Evolutionary conservation across 2,888 invertebrate species (phyloP), one percentile per base, ranked within the genome.

Genomic region (Encarsia formosa): DNA sequence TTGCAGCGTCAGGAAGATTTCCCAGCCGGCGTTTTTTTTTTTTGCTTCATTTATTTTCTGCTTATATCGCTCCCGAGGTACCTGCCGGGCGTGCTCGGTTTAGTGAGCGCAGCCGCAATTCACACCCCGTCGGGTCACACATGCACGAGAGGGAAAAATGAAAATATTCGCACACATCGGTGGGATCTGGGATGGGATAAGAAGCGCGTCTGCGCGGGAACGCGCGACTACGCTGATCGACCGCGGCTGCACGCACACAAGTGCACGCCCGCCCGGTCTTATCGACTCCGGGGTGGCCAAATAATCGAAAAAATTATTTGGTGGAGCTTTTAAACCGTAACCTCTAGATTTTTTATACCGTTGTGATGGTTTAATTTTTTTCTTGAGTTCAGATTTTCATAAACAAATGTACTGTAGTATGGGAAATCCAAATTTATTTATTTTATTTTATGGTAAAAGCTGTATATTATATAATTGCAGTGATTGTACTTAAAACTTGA

Each of bases 41-140:
- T 42, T 29, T 15, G 34, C 37, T 34, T 34, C 44, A 34, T 32
- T 38, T n/a, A 18, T 15, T 39, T 23, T 29, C 37, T 43, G 8
- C 19, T 22, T 44, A 23, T 39, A 39, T 38, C 31, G n/a, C n/a
- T n/a, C n/a, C n/a, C n/a, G n/a, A n/a, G n/a, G n/a, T n/a, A n/a
- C n/a, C n/a, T n/a, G n/a, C 29, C 34, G 44, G 26, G 22, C 40
- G 11, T 5, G 29, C 35, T 38, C 8, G 51, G 57, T 58, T 60
- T 59, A 58, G 61, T 57, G 59, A 59, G 56, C 61, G 51, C 59
- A 59, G 59, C 54, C 61, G 63, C 67, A 64, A 68, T 68, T 67
- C 66, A 66, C 65, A 64, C 63, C 63, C 63, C 54, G 59, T 55
- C 61, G 59, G 52, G 61, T 55, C 18, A 23, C 32, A 41, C 24